A percentile compares a stretch with the other conserved stretches of the same genome.
phyloP scores from a whole-genome alignment of 2,888 invertebrate species.

The Xylocampa areola region DNA sequence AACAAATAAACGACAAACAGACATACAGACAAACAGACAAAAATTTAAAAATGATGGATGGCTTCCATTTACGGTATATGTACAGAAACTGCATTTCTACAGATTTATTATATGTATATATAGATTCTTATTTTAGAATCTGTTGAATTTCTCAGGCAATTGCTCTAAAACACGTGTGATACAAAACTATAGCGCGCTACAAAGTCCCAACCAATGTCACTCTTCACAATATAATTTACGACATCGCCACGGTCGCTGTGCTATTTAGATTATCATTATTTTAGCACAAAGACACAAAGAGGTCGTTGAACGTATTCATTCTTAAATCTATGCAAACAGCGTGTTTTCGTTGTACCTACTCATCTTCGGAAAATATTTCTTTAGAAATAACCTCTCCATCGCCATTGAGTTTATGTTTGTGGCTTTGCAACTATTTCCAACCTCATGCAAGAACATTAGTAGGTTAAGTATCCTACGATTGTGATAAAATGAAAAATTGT shows the following conservation, averaged over 20 bases:
- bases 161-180: too few relatives aligned
- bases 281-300: slow-evolving; percentile 60
- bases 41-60: too few relatives aligned
- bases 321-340: slow-evolving; percentile 52
- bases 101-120: too few relatives aligned
- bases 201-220: slow-evolving; percentile 43
- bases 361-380: slow-evolving; percentile 22
- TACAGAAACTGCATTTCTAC: too few relatives aligned
- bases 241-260: slow-evolving; percentile 35
- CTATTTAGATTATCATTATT: slow-evolving; percentile 61
- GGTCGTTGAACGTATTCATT: slow-evolving; percentile 73
- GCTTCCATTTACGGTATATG: too few relatives aligned
- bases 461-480: slow-evolving; percentile 29
- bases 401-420: slow-evolving; percentile 16
- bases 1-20: too few relatives aligned
- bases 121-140: too few relatives aligned
- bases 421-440: slow-evolving; percentile 28
- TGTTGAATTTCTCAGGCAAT: too few relatives aligned
- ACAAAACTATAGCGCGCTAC: slow-evolving; percentile 1
- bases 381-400: slow-evolving; percentile 29
- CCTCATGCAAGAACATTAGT: slow-evolving; percentile 1
- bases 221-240: slow-evolving; percentile 64
- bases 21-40: too few relatives aligned
- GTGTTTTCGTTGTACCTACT: slow-evolving; percentile 29
- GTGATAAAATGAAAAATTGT: slow-evolving; percentile 25